Base-by-base conservation (phyloP, 2,797 vertebrate species). In the Microcaecilia unicolor region DNA sequence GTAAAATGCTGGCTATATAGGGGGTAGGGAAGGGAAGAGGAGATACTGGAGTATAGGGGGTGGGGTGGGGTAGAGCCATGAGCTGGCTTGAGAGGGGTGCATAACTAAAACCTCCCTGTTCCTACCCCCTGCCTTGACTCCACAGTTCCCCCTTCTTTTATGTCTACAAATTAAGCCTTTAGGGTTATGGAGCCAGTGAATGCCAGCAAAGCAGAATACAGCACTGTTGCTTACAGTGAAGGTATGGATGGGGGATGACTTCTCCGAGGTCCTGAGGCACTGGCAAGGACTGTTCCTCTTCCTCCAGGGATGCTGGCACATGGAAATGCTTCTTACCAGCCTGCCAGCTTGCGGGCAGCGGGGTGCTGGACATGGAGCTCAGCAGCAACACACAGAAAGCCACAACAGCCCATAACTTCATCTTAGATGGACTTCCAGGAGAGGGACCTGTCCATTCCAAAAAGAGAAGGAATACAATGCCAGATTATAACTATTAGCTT, bases 331-430 rank as follows among this genome's bases (percentile, higher is more conserved):
- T 94, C 89, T 86, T 82, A 82, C 77, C 88, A 53, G 87, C 61
- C 44, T 72, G 78, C 69, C 74, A 74, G 57, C 74, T 80, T 66
- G 57, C 83, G 75, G 91, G 90, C 67, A 97, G 83, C 53, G 95
- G 93, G 64, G 76, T 81, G 62, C 86, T 74, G 65, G 91, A 89
- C 66, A 88, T 88, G 44, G 89, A 85, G 85, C 86, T 92, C 85
- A 97, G 86, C 85, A 97, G 91, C 87, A 96, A 91, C 89, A 97
- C 86, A 83, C 90, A 97, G 87, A 84, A 88, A 91, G 91, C 89
- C 86, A 93, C 75, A 81, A 93, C 83, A 88, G 95, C 91, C 92
- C 95, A 98, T 97, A 98, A 92, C 92, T 97, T 98, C 95, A 98
- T 98, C 79, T 97, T 98, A 95, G 88, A 97, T 85, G 86, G 81